Percentiles rank a stretch among this genome's conserved stretches.
Evolutionary conservation across 2,888 invertebrate genomes (phyloP).

Genomic region (Norana najaformis): DNA sequence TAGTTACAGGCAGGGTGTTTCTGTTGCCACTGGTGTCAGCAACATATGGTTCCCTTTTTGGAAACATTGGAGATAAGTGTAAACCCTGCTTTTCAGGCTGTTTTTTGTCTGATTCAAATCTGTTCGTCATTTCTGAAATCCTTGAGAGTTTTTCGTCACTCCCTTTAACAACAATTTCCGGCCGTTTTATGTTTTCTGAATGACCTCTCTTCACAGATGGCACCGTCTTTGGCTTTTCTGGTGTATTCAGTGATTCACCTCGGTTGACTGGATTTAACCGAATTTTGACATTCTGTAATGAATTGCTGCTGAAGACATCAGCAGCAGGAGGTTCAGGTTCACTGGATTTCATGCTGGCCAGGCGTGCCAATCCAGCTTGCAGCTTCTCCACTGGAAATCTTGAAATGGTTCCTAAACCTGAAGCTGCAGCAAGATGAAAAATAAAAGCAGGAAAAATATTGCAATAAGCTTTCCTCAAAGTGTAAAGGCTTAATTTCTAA

Average conservation of each 20-base stretch:
- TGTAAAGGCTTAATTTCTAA: not conserved
- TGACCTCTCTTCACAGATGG: not conserved
- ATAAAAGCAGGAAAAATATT: not conserved
- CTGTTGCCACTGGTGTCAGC: not conserved
- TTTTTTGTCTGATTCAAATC: not conserved
- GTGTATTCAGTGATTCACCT: not conserved
- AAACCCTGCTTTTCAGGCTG: not conserved
- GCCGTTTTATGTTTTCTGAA: not conserved
- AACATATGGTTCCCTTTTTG: no score
- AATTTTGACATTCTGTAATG: not conserved
- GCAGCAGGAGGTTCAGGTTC: not conserved
- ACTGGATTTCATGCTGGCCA: not conserved
- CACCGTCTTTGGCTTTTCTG: not conserved
- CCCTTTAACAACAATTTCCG: not conserved
- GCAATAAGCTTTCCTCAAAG: not conserved
- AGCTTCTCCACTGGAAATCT: slow-evolving; percentile 6
- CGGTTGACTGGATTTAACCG: not conserved
- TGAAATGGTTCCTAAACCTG: no score
- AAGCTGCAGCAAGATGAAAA: not conserved
- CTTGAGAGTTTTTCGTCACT: not conserved
- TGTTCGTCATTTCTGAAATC: not conserved
- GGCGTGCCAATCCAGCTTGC: not conserved
- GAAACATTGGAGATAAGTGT: not conserved
- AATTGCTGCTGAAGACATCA: not conserved
- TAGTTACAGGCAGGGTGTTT: not conserved